Evolutionary conservation across 2,888 invertebrate species (phyloP), one percentile per base, ranked within the genome.

Genomic region (Hypsopygia costalis): DNA sequence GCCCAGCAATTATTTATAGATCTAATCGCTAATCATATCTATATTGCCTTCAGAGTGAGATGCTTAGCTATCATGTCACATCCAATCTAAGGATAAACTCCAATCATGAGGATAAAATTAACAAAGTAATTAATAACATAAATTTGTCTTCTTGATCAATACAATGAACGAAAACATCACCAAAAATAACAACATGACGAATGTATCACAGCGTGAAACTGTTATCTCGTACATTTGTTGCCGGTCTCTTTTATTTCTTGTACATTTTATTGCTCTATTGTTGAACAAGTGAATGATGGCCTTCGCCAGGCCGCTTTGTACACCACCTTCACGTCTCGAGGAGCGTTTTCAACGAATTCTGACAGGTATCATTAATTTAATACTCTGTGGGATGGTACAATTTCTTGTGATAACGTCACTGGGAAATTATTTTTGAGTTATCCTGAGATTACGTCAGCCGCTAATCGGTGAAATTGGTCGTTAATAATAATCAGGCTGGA

Each of bases 211-310:
- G 34, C 35, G 44, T 44, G 37, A 44, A 40, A 35, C 33, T 35
- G 37, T 46, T 47, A 46, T 52, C 46, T 52, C 46, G 43, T 41
- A 52, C 44, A 48, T 50, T 46, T 42, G 36, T 31, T 34, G 40
- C 37, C 37, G 16, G 39, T 21, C 29, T 39, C 44, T 41, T 45
- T 40, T 55, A 52, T 53, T 59, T 62, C 67, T 68, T 69, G 70
- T 71, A 74, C 68, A 73, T 77, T 77, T 78, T 76, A 78, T 77
- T 73, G 68, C 69, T 34, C 66, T 58, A 71, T 78, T 79, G 77
- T 77, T 66, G 61, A 54, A 45, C 53, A 54, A 64, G 69, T 68
- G 69, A 78, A 60, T 72, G 74, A 78, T 79, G 68, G 64, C 65
- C 49, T 58, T 55, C 55, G 49, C 40, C 16, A 16, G 16, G 16